These are phyloP conservation scores for Vicugna pacos DNA, from an alignment of 2,113 vertebrate genomes.

Conservation along the genomic window DNA sequence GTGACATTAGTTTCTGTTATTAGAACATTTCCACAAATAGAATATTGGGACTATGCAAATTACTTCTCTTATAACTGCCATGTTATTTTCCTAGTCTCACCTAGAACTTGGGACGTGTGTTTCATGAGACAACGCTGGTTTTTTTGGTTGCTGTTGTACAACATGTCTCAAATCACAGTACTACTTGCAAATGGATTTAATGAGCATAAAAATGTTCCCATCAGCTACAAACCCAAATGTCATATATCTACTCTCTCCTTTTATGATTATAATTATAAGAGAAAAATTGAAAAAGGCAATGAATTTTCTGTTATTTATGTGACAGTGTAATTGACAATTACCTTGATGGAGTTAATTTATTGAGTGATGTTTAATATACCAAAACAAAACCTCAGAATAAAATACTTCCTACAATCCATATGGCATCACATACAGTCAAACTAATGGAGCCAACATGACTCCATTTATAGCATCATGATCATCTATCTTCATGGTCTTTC, in stretches of 20 bases:
- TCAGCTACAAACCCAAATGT: not conserved
- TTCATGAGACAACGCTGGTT: not conserved
- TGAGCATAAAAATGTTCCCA: slow-evolving; percentile 45
- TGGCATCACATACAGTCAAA: not conserved
- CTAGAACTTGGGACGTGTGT: not conserved
- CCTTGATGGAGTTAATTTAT: not conserved
- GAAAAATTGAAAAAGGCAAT: not conserved
- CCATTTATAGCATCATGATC: not conserved
- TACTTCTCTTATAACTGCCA: not conserved
- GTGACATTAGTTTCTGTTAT: not conserved
- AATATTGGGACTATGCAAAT: slow-evolving; percentile 49
- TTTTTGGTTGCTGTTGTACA: not conserved
- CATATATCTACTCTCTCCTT: not conserved
- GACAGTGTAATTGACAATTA: slow-evolving; percentile 25
- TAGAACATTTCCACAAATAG: not conserved
- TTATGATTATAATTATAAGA: slow-evolving; percentile 2
- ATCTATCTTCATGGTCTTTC: too few relatives aligned
- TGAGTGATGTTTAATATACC: not conserved
- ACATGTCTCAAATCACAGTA: not conserved
- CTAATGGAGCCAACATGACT: not conserved
- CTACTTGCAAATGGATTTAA: slow-evolving; percentile 50
- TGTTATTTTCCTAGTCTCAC: not conserved
- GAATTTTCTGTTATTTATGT: not conserved
- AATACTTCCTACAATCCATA: not conserved
- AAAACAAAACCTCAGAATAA: not conserved